A percentile compares a stretch with the other conserved stretches of the same genome.
Conservation (phyloP, 1,140 invertebrate species). For the Ceratina japonica region DNA sequence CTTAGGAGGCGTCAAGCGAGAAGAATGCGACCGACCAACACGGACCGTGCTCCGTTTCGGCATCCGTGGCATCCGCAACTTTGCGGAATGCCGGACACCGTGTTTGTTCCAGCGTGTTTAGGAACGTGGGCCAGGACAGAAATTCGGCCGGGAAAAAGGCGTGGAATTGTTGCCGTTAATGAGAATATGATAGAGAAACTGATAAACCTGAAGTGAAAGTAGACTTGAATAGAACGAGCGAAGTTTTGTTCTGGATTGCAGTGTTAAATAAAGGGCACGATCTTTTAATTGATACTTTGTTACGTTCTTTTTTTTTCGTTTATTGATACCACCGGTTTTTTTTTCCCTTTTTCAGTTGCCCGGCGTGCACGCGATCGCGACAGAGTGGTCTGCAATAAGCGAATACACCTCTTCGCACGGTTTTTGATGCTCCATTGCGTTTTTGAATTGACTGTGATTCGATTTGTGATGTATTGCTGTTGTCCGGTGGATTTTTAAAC, state of each 20-base stretch:
- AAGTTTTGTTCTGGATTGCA: neutral
- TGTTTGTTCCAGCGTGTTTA: slow-evolving; percentile 35
- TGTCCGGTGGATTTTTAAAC: neutral
- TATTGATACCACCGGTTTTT: neutral
- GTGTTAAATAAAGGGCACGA: slow-evolving; percentile 8
- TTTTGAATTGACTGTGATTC: neutral
- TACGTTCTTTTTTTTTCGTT: neutral
- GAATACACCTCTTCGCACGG: neutral
- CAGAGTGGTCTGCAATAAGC: neutral
- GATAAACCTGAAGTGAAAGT: neutral
- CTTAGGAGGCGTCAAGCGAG: slow-evolving; percentile 16
- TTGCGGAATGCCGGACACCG: slow-evolving; percentile 22
- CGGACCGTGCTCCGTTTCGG: slow-evolving; percentile 17
- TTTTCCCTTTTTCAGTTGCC: neutral
- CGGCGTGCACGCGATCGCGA: neutral
- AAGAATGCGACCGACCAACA: slow-evolving; percentile 34
- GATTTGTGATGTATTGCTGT: slow-evolving; percentile 1
- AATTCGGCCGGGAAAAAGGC: slow-evolving; percentile 10
- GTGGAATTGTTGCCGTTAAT: slow-evolving; percentile 15
- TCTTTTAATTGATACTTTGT: slow-evolving; percentile 2
- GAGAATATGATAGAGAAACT: slow-evolving; percentile 6
- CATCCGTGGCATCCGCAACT: slow-evolving; percentile 31
- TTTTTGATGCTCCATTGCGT: neutral
- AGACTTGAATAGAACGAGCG: no score
- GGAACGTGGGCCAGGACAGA: neutral